Base-by-base conservation (phyloP, 2,888 invertebrate species). In the Drosophila koepferae region DNA sequence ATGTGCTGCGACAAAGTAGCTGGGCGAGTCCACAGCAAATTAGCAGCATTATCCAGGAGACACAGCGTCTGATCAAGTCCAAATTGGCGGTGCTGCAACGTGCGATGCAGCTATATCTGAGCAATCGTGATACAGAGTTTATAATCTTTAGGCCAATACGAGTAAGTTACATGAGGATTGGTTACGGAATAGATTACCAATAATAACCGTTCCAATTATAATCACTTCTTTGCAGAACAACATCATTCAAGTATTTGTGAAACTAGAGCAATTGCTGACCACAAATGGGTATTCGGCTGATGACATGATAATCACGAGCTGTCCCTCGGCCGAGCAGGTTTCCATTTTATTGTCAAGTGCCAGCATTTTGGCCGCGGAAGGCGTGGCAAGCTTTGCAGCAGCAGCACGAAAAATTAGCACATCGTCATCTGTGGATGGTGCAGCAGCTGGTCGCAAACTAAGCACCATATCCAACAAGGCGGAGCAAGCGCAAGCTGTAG, bases 121-220 rank as follows among this genome's bases (percentile, higher is more conserved):
- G 99, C 16, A 99, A 99, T 92, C 95, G 96, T 80, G 99, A 99
- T 92, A 99, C 99, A 0, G 99, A 99, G 93, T 97, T 98, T 86
- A 99, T 99, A 88, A 94, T 99, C 12, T 98, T 99, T 89, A 95
- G 98, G 65, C 99, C 99, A 2, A 97, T 99, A 56, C 96, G 97
- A 93, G 97, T 97, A 91, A 92, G 94, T 80, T 71, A 0, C 93
- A 2, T 31, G 38, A 5, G 16, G 4, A 14, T 14, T 51, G 16
- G 38, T 2, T 14, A 7, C 0, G 14, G 14, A 18, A 14, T 34
- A 0, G 8, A 2, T 81, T 69, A 1, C 2, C 18, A 38, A 18
- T 18, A 18, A 14, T 51, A 34, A 14, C 3, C 18, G 28, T 28
- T 28, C 28, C 5, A 28, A 28, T 28, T 28, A 5, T 28, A 28